Evolutionary conservation across 1,140 invertebrate species (phyloP).

Genomic region (Lycorma delicatula): DNA sequence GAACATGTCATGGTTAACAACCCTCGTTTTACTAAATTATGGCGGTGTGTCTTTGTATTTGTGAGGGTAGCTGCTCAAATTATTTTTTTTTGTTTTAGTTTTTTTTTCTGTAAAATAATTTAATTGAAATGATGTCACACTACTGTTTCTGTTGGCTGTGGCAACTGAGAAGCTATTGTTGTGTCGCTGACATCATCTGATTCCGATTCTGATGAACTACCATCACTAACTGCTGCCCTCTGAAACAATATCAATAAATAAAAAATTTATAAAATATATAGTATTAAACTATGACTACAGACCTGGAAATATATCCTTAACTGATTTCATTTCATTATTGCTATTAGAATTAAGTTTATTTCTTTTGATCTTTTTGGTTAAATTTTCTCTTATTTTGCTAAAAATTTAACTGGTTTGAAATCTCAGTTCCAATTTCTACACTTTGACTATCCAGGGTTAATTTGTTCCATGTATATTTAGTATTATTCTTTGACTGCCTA

Average conservation of each 20-base stretch:
- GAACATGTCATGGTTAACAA: no score
- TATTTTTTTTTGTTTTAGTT: not conserved
- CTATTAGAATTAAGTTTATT: not conserved
- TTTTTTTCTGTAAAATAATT: not conserved
- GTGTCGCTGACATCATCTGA: constrained; percentile 14
- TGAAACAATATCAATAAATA: constrained; percentile 6
- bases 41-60: no score
- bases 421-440: no score
- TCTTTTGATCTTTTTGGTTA: not conserved
- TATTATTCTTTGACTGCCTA: no score
- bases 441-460: no score
- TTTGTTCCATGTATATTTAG: no score
- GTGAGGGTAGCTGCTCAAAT: no score
- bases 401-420: no score
- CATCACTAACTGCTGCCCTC: constrained; percentile 12
- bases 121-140: not conserved
- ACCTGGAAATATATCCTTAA: not conserved
- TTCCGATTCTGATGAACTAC: constrained; percentile 16
- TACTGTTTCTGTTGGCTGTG: not conserved
- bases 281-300: not conserved
- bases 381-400: no score
- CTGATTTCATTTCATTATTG: not conserved
- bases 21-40: no score
- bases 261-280: not conserved
- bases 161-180: constrained; percentile 13